A percentile compares a stretch with the other conserved stretches of the same genome.
Conservation (phyloP, 2,888 invertebrate genomes). For the Cantharis lateralis region DNA sequence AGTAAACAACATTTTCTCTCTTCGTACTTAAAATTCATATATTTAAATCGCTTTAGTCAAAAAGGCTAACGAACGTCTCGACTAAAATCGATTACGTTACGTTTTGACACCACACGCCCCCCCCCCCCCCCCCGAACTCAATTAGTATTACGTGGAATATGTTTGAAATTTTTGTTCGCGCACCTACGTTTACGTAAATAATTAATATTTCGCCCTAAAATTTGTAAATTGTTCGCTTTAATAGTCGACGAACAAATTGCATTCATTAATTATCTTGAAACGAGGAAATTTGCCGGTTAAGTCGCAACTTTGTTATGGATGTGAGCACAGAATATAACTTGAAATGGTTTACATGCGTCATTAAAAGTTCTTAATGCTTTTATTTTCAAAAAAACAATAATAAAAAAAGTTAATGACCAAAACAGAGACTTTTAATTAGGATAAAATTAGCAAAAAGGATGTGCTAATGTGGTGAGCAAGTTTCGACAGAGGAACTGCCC, state of each 20-base stretch:
- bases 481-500: neutral
- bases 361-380: neutral
- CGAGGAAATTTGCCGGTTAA: constrained; percentile 11
- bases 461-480: neutral
- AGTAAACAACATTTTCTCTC: constrained; percentile 3
- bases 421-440: neutral
- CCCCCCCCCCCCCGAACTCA: neutral
- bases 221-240: constrained; percentile 12
- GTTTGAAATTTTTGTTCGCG: neutral
- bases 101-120: neutral
- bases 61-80: neutral
- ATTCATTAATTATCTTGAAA: constrained; percentile 16
- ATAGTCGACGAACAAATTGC: constrained; percentile 13
- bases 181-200: neutral
- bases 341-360: neutral
- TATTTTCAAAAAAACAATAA: neutral
- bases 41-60: neutral
- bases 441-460: neutral
- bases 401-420: neutral
- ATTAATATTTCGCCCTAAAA: neutral
- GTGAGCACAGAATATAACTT: neutral
- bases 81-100: neutral
- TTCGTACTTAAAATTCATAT: neutral
- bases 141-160: neutral
- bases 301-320: neutral